Percentiles rank a stretch among this genome's conserved stretches.
phyloP scores from a whole-genome alignment of 1,140 invertebrate species.

The Chrysomallon squamiferum region DNA sequence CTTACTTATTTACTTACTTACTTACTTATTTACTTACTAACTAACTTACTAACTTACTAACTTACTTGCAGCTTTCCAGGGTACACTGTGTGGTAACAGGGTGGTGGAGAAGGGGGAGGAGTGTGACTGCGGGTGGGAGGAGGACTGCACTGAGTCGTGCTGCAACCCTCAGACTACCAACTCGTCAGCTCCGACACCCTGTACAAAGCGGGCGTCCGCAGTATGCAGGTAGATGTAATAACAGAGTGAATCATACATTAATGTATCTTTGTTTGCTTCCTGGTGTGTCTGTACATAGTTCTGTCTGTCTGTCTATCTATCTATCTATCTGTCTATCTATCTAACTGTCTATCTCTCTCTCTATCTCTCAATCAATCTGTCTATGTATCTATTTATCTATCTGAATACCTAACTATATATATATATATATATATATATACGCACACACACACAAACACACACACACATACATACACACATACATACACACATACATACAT shows the following conservation, averaged over 20 bases:
- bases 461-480: neutral
- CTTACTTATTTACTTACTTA: no score
- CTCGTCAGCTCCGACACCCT: conserved; percentile 8
- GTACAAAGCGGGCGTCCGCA: conserved; percentile 14
- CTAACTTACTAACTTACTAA: no score
- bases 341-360: no score
- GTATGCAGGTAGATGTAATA: conserved; percentile 32
- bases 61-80: conserved; percentile 81
- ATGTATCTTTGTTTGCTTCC: no score
- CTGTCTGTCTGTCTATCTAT: no score
- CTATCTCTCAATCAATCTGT: no score
- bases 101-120: conserved; percentile 97
- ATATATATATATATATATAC: neutral
- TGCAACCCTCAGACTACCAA: conserved; percentile 78
- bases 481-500: neutral
- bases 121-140: conserved; percentile 95
- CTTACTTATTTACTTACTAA: no score
- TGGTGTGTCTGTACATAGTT: no score
- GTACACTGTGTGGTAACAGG: conserved; percentile 98
- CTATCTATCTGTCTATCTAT: no score
- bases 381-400: no score
- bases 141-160: conserved; percentile 76
- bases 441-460: neutral
- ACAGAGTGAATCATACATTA: no score
- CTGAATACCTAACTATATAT: neutral